These are phyloP conservation scores for Acromyrmex echinatior DNA, from an alignment of 1,140 invertebrate species.

Conservation along the genomic window DNA sequence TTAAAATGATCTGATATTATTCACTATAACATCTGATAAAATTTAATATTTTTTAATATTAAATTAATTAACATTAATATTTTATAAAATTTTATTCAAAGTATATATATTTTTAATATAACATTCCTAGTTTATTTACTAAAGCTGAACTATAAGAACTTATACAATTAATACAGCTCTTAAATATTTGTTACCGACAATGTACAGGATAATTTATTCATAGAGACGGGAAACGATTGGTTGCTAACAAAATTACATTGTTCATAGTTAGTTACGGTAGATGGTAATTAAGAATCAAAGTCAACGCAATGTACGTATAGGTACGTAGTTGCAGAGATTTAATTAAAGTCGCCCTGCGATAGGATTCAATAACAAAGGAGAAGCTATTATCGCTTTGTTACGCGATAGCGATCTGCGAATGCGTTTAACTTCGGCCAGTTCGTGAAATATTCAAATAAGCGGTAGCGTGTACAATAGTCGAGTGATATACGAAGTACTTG, in stretches of 20 bases:
- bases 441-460: constrained; percentile 55
- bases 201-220: constrained; percentile 6
- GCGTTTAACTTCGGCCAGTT: not conserved
- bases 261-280: not conserved
- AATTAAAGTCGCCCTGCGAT: not conserved
- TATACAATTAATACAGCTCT: not conserved
- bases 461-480: not conserved
- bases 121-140: not conserved
- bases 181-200: not conserved
- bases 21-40: not conserved
- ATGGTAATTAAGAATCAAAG: not conserved
- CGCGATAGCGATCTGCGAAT: not conserved
- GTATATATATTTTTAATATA: not conserved
- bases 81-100: not conserved
- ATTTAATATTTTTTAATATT: too few relatives aligned
- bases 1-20: not conserved
- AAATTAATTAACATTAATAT: not conserved
- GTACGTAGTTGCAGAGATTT: constrained; percentile 7
- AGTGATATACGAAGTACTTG: constrained; percentile 2
- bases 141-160: not conserved
- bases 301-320: too few relatives aligned
- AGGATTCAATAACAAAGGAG: not conserved
- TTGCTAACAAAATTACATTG: not conserved
- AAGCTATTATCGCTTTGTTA: constrained; percentile 25
- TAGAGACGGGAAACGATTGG: not conserved